These are phyloP conservation scores for Drosophila setifemur DNA, from an alignment of 1,140 invertebrate genomes.

Conservation along the genomic window DNA sequence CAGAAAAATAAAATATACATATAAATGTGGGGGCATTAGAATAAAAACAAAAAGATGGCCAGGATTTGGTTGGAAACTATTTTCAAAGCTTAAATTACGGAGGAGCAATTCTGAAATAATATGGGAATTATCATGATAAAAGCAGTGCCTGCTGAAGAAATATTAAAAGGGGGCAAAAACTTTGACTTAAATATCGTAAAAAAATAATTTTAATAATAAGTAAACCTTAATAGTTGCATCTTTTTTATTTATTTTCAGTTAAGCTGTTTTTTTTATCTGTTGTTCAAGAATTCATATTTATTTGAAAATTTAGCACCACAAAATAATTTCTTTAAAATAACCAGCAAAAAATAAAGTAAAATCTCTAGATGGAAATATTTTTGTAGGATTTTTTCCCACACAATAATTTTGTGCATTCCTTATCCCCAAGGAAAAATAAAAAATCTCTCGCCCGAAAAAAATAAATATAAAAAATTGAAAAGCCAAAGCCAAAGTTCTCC, in stretches of 20 bases:
- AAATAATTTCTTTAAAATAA: background rate
- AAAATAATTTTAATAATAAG: too few species aligned
- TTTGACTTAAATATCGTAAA: too few species aligned
- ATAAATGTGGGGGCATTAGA: background rate
- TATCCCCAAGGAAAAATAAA: background rate
- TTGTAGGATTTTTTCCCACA: background rate
- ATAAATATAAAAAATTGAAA: too few species aligned
- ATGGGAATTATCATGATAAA: too few species aligned
- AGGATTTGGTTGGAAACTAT: background rate
- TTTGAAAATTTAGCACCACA: background rate
- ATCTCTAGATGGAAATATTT: too few species aligned
- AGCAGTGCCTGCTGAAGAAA: too few species aligned
- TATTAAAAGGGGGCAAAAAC: too few species aligned
- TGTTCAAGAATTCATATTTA: background rate
- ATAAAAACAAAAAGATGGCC: background rate
- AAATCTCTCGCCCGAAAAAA: background rate
- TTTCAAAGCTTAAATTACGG: background rate
- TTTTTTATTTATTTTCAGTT: too few species aligned
- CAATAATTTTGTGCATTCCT: background rate
- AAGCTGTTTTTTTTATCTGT: too few species aligned
- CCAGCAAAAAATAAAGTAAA: too few species aligned
- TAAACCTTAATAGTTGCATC: too few species aligned
- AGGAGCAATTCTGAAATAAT: too few species aligned
- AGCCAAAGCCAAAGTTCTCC: background rate
- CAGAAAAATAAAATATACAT: constrained; percentile 8